phyloP scores from a whole-genome alignment of 2,797 vertebrate genomes.

The Catostomus latipinnis region DNA sequence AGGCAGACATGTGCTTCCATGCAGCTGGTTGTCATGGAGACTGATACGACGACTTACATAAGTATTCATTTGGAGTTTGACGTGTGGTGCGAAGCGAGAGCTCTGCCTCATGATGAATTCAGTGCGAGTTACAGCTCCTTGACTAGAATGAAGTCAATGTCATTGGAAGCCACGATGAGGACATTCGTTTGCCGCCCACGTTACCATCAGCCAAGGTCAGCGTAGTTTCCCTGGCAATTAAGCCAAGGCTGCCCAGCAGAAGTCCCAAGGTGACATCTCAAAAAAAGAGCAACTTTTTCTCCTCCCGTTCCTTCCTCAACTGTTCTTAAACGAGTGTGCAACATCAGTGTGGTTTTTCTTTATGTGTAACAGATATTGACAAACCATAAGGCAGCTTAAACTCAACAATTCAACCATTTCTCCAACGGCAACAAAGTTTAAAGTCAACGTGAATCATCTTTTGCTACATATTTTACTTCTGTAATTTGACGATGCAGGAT shows the following conservation, averaged over 20 bases:
- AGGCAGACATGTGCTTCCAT: conserved; percentile 5
- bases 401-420: background rate
- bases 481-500: too few species aligned
- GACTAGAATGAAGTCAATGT: conserved; percentile 76
- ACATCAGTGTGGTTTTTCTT: too few species aligned
- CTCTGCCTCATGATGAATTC: conserved; percentile 77
- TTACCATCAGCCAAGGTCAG: conserved; percentile 73
- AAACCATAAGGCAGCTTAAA: conserved; percentile 8
- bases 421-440: background rate
- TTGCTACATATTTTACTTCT: too few species aligned
- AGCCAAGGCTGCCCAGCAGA: conserved; percentile 70
- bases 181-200: conserved; percentile 58
- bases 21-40: conserved; percentile 79
- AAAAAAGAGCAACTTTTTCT: conserved; percentile 54
- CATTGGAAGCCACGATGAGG: conserved; percentile 69
- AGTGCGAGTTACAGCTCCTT: conserved; percentile 71
- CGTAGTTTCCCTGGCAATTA: conserved; percentile 78
- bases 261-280: conserved; percentile 77
- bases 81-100: conserved; percentile 65
- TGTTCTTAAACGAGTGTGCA: background rate
- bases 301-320: background rate
- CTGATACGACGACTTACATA: conserved; percentile 79
- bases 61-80: conserved; percentile 75
- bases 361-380: too few species aligned
- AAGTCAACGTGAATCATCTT: too few species aligned